Base-by-base conservation (phyloP, 2,888 invertebrate genomes). In the Steinernema carpocapsae region DNA sequence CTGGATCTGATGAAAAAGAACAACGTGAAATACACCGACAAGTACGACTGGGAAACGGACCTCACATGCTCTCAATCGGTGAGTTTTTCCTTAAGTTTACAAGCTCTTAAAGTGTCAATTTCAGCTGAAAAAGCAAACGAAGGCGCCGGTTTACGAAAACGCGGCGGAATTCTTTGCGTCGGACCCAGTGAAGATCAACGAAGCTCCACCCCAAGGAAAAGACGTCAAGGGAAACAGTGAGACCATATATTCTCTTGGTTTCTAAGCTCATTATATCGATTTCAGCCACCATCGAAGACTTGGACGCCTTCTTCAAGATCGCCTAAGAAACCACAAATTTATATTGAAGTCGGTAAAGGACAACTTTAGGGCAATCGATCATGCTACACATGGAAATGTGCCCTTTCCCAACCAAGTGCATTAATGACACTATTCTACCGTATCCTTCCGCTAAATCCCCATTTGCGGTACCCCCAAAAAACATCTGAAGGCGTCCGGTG, bases 11-110 rank as follows among this genome's bases (percentile, higher is more conserved):
- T 79, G 24, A 42, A 37, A 22, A 71, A 70, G 12, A 24, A 72
- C 22, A 77, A 77, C 24, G 70, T 78, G 48, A 42, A 32, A 17
- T 80, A 24, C 71, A 48, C 72, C n/a, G 73, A 72, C 37, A 71
- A 59, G 24, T 78, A 79, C 45, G 79, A 78, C 51, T 78, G 78
- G 78, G 78, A 78, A 72, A 70, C 72, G 12, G 37, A 64, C n/a
- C 12, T 19, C 10, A 12, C 51, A 19, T 51, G 51, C 19, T n/a
- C 51, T 19, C 6, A 19, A 12, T 19, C n/a, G 12, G 51, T 51
- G n/a, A 12, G 51, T 51, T 19, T 6, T n/a, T 19, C 12, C n/a
- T 43, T 10, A 6, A 6, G 7, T n/a, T 51, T 19, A 6, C 12
- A 6, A 12, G 12, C 51, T 6, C 10, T 51, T 19, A 6, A 51